Conservation (phyloP, 2,888 invertebrate species). For the Nemotelus nigrinus region DNA sequence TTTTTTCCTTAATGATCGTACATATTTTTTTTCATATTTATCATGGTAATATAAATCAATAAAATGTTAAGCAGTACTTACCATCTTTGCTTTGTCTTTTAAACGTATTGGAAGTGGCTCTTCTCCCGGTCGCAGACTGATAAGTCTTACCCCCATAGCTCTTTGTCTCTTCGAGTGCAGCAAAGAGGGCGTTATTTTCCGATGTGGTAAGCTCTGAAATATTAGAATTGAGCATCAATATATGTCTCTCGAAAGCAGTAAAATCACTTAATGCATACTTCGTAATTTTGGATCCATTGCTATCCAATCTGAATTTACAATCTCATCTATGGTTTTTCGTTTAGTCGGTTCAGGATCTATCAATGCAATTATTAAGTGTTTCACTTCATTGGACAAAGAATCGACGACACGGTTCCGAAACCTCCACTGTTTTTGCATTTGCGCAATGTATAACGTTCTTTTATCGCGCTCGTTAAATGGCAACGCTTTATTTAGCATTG, state of each 20-base stretch:
- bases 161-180: constrained; percentile 6
- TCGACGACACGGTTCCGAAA: constrained; percentile 74
- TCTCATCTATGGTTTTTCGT: constrained; percentile 69
- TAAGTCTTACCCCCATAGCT: background rate
- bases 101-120: background rate
- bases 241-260: background rate
- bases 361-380: constrained; percentile 71
- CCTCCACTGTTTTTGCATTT: constrained; percentile 74
- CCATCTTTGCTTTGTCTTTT: constrained; percentile 5
- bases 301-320: constrained; percentile 73
- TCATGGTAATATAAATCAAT: too few relatives aligned
- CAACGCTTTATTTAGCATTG: constrained; percentile 84
- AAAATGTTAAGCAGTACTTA: background rate
- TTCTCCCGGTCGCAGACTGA: background rate
- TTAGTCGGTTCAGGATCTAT: constrained; percentile 76
- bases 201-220: background rate
- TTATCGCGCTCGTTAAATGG: constrained; percentile 82
- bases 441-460: constrained; percentile 58
- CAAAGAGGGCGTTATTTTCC: background rate
- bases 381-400: constrained; percentile 70
- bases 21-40: too few relatives aligned
- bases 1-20: too few relatives aligned
- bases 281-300: constrained; percentile 71
- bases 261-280: constrained; percentile 56
- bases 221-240: background rate